Conservation (phyloP, 2,888 invertebrate genomes). For the Entomobrya proxima region DNA sequence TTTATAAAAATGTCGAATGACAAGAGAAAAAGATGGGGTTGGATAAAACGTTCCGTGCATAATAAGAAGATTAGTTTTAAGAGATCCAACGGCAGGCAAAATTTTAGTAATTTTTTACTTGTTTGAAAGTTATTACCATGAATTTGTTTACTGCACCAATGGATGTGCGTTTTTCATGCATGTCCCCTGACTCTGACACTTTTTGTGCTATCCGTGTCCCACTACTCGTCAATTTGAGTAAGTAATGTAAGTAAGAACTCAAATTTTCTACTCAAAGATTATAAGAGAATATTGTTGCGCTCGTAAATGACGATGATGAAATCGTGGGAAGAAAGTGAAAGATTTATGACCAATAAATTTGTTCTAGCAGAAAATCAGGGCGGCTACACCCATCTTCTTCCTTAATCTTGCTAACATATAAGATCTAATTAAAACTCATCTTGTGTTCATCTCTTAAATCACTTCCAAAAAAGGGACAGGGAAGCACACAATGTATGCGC, state of each 20-base stretch:
- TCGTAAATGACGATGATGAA: constrained; percentile 8
- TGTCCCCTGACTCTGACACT: no score
- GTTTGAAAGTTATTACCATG: neutral
- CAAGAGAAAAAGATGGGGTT: constrained; percentile 5
- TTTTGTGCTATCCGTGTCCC: no score
- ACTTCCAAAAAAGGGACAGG: constrained; percentile 61
- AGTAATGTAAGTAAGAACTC: neutral
- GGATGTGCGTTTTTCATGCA: no score
- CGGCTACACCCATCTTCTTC: constrained; percentile 61
- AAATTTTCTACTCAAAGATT: neutral
- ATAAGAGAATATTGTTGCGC: neutral
- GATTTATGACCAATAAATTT: constrained; percentile 62
- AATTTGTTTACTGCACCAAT: neutral
- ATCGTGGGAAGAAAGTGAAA: constrained; percentile 62
- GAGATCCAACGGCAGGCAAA: neutral
- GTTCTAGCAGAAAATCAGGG: constrained; percentile 54
- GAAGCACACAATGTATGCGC: constrained; percentile 17
- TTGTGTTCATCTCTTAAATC: constrained; percentile 62
- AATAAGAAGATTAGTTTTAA: constrained; percentile 34
- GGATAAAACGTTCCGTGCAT: constrained; percentile 26
- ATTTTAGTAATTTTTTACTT: constrained; percentile 18
- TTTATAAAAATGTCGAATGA: constrained; percentile 3
- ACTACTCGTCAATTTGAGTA: neutral
- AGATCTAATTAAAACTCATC: constrained; percentile 64
- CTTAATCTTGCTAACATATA: constrained; percentile 38